phyloP scores from a whole-genome alignment of 2,113 vertebrate species.

The Dicrurus megarhynchus region DNA sequence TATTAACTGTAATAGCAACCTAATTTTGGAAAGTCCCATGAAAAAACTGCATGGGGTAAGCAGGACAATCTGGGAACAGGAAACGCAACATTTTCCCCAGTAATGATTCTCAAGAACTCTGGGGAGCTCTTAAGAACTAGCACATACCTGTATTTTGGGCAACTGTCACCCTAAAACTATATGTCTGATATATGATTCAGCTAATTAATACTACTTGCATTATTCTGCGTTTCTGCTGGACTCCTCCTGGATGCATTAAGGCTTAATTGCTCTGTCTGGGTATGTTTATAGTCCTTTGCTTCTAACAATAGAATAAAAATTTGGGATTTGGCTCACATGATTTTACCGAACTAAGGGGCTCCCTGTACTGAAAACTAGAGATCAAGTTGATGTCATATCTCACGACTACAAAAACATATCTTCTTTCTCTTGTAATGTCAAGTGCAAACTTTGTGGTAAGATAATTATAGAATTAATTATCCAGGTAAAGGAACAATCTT shows the following conservation, averaged over 20 bases:
- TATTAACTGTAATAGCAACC: neutral
- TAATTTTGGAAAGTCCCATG: neutral
- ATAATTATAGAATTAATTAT: neutral
- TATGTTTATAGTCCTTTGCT: neutral
- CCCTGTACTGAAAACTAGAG: neutral
- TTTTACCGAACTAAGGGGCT: neutral
- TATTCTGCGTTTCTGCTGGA: neutral
- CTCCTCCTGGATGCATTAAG: neutral
- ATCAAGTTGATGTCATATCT: neutral
- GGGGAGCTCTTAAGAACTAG: neutral
- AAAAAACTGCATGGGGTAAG: neutral
- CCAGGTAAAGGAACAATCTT: neutral
- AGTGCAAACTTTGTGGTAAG: neutral
- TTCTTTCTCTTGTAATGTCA: neutral
- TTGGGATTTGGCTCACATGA: neutral
- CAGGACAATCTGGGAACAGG: neutral
- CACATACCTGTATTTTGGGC: neutral
- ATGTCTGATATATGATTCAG: neutral
- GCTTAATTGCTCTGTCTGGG: neutral
- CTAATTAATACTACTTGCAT: neutral
- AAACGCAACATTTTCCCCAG: rapidly evolving
- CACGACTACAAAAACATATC: neutral
- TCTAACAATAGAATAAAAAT: neutral
- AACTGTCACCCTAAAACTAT: neutral
- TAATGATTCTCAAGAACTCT: neutral